These are phyloP conservation scores for Pica pica DNA, from an alignment of 2,113 vertebrate species.

Conservation along the genomic window DNA sequence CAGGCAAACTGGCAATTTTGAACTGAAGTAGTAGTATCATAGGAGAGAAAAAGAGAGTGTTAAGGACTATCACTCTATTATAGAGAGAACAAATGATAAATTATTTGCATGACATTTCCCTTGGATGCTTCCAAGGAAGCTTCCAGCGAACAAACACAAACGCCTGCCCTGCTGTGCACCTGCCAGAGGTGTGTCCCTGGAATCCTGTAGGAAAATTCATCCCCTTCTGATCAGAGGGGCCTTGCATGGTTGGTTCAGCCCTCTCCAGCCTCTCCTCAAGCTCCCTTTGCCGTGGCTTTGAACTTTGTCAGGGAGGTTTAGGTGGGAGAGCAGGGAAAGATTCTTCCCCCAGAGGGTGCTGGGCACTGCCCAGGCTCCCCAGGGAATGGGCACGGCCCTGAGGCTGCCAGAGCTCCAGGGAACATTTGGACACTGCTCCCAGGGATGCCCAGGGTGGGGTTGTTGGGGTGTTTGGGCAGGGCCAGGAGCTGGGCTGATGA, in stretches of 20 bases:
- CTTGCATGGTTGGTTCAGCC: neutral
- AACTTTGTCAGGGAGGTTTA: neutral
- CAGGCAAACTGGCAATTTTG: neutral
- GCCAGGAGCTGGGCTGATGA: neutral
- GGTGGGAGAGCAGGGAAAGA: neutral
- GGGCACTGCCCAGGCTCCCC: neutral
- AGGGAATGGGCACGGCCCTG: rapidly evolving
- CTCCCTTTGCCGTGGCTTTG: rapidly evolving
- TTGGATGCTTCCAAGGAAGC: neutral
- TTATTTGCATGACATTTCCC: neutral
- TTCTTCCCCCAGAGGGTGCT: neutral
- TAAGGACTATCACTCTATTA: neutral
- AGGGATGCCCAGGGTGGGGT: neutral
- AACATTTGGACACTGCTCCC: rapidly evolving
- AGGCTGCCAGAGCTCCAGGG: neutral
- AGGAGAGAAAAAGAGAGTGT: neutral
- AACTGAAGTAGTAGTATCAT: neutral
- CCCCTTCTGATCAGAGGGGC: neutral
- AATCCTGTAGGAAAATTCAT: neutral
- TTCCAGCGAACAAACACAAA: neutral
- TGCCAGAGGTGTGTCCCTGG: neutral
- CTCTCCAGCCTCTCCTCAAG: neutral
- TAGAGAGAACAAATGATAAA: neutral
- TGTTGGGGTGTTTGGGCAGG: neutral
- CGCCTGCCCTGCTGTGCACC: neutral